phyloP scores from a whole-genome alignment of 2,888 invertebrate genomes.

The Ennomos erosarius region DNA sequence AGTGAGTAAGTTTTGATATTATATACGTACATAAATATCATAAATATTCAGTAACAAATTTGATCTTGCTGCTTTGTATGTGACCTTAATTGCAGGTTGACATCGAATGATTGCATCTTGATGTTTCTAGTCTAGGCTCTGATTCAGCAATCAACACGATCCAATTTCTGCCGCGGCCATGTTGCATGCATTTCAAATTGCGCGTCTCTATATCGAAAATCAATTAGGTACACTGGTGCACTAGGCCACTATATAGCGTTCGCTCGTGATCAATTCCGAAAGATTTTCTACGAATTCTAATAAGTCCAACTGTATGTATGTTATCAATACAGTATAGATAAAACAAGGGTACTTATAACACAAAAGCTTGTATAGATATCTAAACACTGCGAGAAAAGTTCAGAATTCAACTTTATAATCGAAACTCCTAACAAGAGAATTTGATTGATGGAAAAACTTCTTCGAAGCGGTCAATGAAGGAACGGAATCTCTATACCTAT shows the following conservation, averaged over 20 bases:
- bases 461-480: slow-evolving; percentile 35
- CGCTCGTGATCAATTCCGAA: neutral
- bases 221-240: neutral
- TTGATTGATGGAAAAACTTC: slow-evolving; percentile 47
- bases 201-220: slow-evolving; percentile 6
- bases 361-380: too few species aligned
- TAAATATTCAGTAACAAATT: slow-evolving; percentile 25
- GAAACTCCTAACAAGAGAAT: slow-evolving; percentile 37
- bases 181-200: slow-evolving; percentile 26
- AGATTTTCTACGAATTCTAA: neutral
- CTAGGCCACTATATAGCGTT: too few species aligned
- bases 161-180: slow-evolving; percentile 29
- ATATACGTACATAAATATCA: too few species aligned
- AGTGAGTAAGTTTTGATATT: slow-evolving; percentile 36
- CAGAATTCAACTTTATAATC: slow-evolving; percentile 35
- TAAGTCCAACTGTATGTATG: too few species aligned
- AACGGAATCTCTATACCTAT: slow-evolving; percentile 3
- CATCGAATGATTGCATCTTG: slow-evolving; percentile 63
- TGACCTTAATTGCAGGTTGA: slow-evolving; percentile 55
- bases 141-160: slow-evolving; percentile 42
- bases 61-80: slow-evolving; percentile 34
- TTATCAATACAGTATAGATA: too few species aligned
- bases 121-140: slow-evolving; percentile 42
- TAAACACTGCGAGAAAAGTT: slow-evolving; percentile 26
- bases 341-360: too few species aligned